Conservation (phyloP, 2,888 invertebrate genomes). For the Odontocerum albicorne region DNA sequence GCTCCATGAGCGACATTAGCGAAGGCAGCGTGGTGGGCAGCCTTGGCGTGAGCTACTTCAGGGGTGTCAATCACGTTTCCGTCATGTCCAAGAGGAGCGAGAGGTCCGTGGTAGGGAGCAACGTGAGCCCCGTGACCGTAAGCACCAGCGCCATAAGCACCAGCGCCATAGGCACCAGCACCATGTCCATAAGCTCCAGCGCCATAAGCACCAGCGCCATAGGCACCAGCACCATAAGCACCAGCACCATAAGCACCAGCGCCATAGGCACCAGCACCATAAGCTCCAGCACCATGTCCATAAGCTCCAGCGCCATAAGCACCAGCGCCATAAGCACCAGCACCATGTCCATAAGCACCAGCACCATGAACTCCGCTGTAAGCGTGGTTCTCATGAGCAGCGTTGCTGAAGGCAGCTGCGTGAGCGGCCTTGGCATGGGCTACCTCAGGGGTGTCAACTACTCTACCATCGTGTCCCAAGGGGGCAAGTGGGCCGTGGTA, state of each 20-base stretch:
- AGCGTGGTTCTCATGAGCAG: slow-evolving; percentile 1
- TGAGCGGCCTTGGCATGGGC: slow-evolving; percentile 63
- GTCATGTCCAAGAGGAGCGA: slow-evolving; percentile 26
- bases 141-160: slow-evolving; percentile 64
- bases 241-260: too few species aligned
- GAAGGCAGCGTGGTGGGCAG: neutral
- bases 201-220: slow-evolving; percentile 9
- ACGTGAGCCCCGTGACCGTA: slow-evolving; percentile 49
- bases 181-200: slow-evolving; percentile 13
- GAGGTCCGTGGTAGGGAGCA: slow-evolving; percentile 40
- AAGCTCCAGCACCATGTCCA: slow-evolving; percentile 62
- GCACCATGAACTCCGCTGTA: slow-evolving; percentile 23
- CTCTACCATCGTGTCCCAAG: neutral
- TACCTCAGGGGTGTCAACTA: slow-evolving; percentile 60
- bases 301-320: slow-evolving; percentile 40
- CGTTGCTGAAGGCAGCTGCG: neutral
- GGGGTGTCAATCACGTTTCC: slow-evolving; percentile 26
- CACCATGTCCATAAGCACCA: slow-evolving; percentile 6
- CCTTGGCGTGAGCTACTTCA: slow-evolving; percentile 25
- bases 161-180: slow-evolving; percentile 13
- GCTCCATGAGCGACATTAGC: slow-evolving; percentile 14
- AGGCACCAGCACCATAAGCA: slow-evolving; percentile 42
- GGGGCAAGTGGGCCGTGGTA: too few species aligned
- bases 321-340: neutral
- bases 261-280: neutral